phyloP scores from a whole-genome alignment of 2,888 invertebrate species.

The Diarsia mendica region DNA sequence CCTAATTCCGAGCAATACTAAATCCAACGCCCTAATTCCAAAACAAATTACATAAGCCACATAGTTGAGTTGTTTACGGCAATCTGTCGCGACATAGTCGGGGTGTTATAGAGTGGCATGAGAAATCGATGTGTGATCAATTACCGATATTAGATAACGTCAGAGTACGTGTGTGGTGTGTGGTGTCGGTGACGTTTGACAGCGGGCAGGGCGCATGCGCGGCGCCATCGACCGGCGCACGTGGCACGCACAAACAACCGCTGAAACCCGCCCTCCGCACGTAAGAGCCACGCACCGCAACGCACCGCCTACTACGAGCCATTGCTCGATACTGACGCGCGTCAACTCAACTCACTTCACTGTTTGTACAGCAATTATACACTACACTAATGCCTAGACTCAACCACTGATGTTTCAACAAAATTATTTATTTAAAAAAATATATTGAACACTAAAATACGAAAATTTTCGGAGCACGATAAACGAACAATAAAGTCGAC shows the following conservation, averaged over 20 bases:
- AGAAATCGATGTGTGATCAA: slow-evolving; percentile 69
- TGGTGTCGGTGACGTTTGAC: slow-evolving; percentile 74
- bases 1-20: slow-evolving; percentile 25
- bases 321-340: slow-evolving; percentile 52
- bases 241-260: slow-evolving; percentile 79
- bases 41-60: slow-evolving; percentile 63
- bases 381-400: slow-evolving; percentile 36
- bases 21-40: slow-evolving; percentile 58
- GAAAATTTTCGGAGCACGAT: slow-evolving; percentile 10
- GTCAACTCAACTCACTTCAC: slow-evolving; percentile 58
- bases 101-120: slow-evolving; percentile 44
- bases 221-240: slow-evolving; percentile 85
- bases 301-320: slow-evolving; percentile 54
- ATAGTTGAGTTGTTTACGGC: slow-evolving; percentile 47
- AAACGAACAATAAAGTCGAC: slow-evolving; percentile 10
- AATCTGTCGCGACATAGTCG: slow-evolving; percentile 53
- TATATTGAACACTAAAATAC: background rate
- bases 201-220: slow-evolving; percentile 79
- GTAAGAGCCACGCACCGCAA: slow-evolving; percentile 45
- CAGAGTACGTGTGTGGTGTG: slow-evolving; percentile 56
- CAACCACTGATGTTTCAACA: background rate
- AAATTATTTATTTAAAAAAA: background rate
- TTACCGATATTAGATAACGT: slow-evolving; percentile 70
- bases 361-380: slow-evolving; percentile 33
- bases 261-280: slow-evolving; percentile 55